Evolutionary conservation across 2,888 invertebrate species (phyloP), one percentile per base, ranked within the genome.

Genomic region (Agelastica alni): DNA sequence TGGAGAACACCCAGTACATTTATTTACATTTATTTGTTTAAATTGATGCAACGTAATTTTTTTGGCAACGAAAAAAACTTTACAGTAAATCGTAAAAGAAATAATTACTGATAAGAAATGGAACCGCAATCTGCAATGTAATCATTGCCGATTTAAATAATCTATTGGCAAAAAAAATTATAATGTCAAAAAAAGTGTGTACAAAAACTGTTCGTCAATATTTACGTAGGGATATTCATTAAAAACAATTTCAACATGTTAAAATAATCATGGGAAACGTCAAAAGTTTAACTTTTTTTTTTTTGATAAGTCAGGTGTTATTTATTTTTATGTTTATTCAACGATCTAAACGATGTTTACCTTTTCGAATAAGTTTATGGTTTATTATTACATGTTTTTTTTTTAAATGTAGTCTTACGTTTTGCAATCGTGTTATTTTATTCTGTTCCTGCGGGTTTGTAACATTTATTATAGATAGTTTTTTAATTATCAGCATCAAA

Each of bases 401-500:
- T 28, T 28, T 28, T 28, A n/a, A 2, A 3, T 31, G 12, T 10
- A 12, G 4, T 31, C 2, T n/a, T 9, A n/a, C 5, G 10, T 10
- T 10, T 7, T 12, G 31, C 10, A 31, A 31, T 31, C 4, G 7
- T 10, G 9, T 7, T n/a, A n/a, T 30, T 30, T 9, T 12, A 30
- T n/a, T 12, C 7, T 13, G 5, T 13, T 34, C 16, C 16, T 14
- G 14, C 4, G 16, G 7, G 12, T 13, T 41, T 9, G 4, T 26
- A 26, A 41, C 9, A 10, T 17, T 10, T 5, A 20, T 9, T 9
- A 18, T 9, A 22, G 13, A 13, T 3, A 9, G 7, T 39, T n/a
- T 28, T 42, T 28, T 42, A 22, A 28, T 30, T 30, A 34, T 34
- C 22, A 45, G 45, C 34, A 45, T 45, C 45, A 45, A 45, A 45